Evolutionary conservation across 1,140 invertebrate genomes (phyloP).

Genomic region (Batillaria attramentaria): DNA sequence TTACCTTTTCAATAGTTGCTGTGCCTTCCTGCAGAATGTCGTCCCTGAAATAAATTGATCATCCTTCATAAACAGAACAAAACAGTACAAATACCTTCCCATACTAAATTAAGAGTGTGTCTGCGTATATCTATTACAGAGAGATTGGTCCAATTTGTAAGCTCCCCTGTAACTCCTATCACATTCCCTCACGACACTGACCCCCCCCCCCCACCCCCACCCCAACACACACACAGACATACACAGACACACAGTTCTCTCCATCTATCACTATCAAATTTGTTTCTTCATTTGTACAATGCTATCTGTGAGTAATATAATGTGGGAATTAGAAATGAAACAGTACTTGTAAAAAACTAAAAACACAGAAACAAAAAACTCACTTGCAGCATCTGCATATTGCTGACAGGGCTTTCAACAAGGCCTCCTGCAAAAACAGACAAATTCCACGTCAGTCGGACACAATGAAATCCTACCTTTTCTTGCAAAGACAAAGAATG

Average conservation of each 20-base stretch:
- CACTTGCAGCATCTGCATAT: conserved; percentile 82
- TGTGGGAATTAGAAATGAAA: background rate
- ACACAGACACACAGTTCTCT: background rate
- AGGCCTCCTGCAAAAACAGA: conserved; percentile 74
- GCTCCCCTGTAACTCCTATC: background rate
- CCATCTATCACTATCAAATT: background rate
- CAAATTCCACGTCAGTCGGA: background rate
- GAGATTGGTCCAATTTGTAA: background rate
- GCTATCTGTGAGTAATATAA: background rate
- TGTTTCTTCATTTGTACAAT: background rate
- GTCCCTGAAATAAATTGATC: background rate
- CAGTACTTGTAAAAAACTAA: background rate
- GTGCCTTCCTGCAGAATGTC: conserved; percentile 5
- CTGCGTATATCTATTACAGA: background rate
- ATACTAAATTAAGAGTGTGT: background rate
- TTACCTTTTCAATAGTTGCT: too few relatives aligned
- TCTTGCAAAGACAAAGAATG: background rate
- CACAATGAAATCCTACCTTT: background rate
- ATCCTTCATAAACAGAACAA: background rate
- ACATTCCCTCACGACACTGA: background rate
- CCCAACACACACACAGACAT: background rate
- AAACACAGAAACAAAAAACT: conserved; percentile 56
- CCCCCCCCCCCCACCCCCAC: background rate
- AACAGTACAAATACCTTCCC: background rate
- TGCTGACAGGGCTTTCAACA: conserved; percentile 82